Evolutionary conservation across 2,797 vertebrate genomes (phyloP), one percentile per base, ranked within the genome.

Genomic region (Onychomys torridus): DNA sequence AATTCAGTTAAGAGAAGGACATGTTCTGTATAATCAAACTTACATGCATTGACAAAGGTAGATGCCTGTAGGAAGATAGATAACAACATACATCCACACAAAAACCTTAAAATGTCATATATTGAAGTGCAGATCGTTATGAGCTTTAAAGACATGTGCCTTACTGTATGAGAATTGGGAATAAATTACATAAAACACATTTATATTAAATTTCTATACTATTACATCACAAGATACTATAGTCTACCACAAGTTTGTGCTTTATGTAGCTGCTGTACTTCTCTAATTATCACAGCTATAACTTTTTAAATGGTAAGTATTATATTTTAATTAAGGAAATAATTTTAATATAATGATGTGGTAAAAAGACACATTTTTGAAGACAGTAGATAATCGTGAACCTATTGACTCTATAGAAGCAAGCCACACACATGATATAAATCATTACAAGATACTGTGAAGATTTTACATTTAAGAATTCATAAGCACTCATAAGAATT

Each of bases 311-410:
- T 84, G 73, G 49, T 11, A 89, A 49, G 5, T 29, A 83, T 63
- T 32, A 63, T 63, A 83, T 83, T 43, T 84, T 43, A 84, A 63
- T 63, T 63, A 27, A 29, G 3, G 25, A 88, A 91, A 77, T 1
- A 19, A 17, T 76, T 87, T 93, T 19, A 87, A 40, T 65, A 14
- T 3, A 69, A 59, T 46, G 52, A 2, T 86, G 0, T 21, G 6
- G 11, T 52, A 23, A 40, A 93, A 89, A 95, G 25, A n/a, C 57
- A 83, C 40, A 90, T 71, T 90, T 90, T 96, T 82, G 13, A 87
- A 76, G 29, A 89, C 13, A 37, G 2, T 37, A 89, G 14, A 29
- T 57, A 91, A 91, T 77, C 87, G 77, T 34, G 85, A 95, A 65
- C 3, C 73, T 76, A 5, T 76, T 59, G 21, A 61, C 59, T 61